Evolutionary conservation across 1,140 invertebrate species (phyloP).

Genomic region (Orchesella cincta): DNA sequence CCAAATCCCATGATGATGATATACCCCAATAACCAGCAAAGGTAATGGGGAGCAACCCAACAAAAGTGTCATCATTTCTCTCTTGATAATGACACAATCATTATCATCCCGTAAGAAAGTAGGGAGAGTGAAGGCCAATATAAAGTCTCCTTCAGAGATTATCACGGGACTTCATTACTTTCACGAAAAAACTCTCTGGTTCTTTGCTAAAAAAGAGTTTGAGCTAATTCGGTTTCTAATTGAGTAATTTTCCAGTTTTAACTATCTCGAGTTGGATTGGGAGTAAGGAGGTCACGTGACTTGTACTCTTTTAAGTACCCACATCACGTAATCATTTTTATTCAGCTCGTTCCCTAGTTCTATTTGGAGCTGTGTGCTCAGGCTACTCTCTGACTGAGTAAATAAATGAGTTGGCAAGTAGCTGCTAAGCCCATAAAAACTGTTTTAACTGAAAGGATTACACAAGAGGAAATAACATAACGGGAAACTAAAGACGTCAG

Average conservation of each 20-base stretch:
- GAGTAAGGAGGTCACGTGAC: background rate
- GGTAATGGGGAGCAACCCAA: background rate
- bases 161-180: conserved; percentile 26
- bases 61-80: background rate
- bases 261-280: background rate
- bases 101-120: background rate
- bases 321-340: background rate
- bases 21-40: background rate
- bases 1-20: conserved; percentile 10
- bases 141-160: conserved; percentile 7
- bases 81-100: background rate
- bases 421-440: conserved; percentile 7
- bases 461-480: background rate
- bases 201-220: background rate
- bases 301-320: background rate
- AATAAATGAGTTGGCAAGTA: conserved; percentile 8
- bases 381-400: background rate
- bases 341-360: background rate
- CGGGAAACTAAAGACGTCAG: background rate
- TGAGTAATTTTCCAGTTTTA: background rate
- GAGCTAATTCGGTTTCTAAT: background rate
- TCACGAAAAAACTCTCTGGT: background rate
- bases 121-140: background rate
- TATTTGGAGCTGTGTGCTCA: background rate
- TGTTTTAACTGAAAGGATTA: conserved; percentile 1